Conservation (phyloP, 2,113 vertebrate genomes). For the Gobius niger region DNA sequence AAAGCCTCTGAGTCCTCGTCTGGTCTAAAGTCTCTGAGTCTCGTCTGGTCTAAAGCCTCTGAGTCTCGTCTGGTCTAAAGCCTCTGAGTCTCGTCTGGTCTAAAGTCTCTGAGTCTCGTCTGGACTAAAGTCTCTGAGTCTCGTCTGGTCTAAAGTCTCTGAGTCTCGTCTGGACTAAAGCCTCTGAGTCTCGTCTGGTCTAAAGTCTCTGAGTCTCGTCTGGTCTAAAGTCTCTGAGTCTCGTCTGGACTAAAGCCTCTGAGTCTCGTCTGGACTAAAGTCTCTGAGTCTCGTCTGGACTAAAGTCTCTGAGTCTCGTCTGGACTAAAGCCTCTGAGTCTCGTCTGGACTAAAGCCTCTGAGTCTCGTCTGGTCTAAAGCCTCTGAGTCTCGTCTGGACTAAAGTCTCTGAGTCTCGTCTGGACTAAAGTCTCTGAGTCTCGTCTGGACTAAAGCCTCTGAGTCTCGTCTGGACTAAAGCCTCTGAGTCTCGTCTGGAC, state of each 20-base stretch:
- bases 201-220: too few relatives aligned
- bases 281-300: too few relatives aligned
- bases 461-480: slow-evolving; percentile 23
- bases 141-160: neutral
- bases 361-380: slow-evolving; percentile 23
- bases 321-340: slow-evolving; percentile 40
- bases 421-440: slow-evolving; percentile 40
- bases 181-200: too few relatives aligned
- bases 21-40: slow-evolving; percentile 40
- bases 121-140: slow-evolving; percentile 40
- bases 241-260: neutral
- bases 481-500: too few relatives aligned
- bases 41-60: neutral
- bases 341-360: neutral
- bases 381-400: too few relatives aligned
- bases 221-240: slow-evolving; percentile 40
- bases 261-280: slow-evolving; percentile 23
- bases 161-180: slow-evolving; percentile 23
- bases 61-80: slow-evolving; percentile 23
- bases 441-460: neutral
- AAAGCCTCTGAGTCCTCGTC: too few relatives aligned
- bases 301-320: too few relatives aligned
- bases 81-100: too few relatives aligned
- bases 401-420: too few relatives aligned
- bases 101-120: too few relatives aligned